Base-by-base conservation (phyloP, 2,888 invertebrate genomes). In the Cremastinae sp. region DNA sequence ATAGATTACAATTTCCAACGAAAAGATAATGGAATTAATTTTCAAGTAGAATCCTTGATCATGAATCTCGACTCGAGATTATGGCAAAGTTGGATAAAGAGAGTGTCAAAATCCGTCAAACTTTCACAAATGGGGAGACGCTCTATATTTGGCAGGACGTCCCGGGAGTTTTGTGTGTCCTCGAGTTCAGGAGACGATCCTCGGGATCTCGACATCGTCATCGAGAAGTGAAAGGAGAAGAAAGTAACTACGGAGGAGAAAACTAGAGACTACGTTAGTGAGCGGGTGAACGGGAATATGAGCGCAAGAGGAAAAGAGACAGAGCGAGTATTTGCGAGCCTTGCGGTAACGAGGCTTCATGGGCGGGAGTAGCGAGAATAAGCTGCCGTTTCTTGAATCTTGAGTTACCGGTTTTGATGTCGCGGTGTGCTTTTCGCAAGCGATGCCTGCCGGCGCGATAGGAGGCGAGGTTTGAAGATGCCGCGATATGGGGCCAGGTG, bases 401-500 rank as follows among this genome's bases (percentile, higher is more conserved):
- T 86, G 86, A 86, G 87, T 88, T 88, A 86, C 87, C 83, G 84
- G 87, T 87, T 86, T 86, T 86, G 86, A 84, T 84, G 86, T 70
- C 65, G 69, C 59, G 69, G 64, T 69, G 59, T 58, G 73, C 28
- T 28, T 28, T 28, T 28, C 28, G 28, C 28, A 28, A 28, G 69
- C 70, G 61, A 61, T 58, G 73, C 69, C 69, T 73, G 28, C 64
- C 18, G 39, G 18, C 10, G 10, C 35, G 49, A 45, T 53, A 20
- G 58, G 47, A 41, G 37, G 16, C n/a, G 49, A 65, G 53, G 51
- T 64, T 69, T 69, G 84, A 86, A 88, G 88, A 89, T 84, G 86
- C 83, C 81, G 83, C 83, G 86, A 88, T 88, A 86, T 85, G 83
- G 83, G 89, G 87, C 87, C 88, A 89, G 89, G 89, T 89, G 89